phyloP scores from a whole-genome alignment of 2,888 invertebrate genomes.

The Xestobium rufovillosum region DNA sequence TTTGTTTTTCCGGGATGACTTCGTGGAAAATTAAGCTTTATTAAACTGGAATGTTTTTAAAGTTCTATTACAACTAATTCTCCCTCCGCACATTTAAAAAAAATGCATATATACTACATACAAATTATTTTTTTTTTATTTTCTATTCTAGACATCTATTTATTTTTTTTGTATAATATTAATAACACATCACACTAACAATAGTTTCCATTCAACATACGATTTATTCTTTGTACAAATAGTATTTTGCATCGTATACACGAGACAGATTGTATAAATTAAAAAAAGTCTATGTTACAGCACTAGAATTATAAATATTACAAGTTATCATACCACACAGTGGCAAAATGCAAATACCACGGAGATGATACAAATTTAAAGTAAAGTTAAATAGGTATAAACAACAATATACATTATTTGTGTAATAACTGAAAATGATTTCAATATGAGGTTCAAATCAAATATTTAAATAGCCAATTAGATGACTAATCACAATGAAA shows the following conservation, averaged over 20 bases:
- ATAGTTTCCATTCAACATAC: slow-evolving; percentile 27
- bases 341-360: slow-evolving; percentile 1
- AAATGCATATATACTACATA: too few species aligned
- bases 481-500: too few species aligned
- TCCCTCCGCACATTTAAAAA: too few species aligned
- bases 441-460: too few species aligned
- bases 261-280: slow-evolving; percentile 11
- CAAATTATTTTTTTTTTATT: slow-evolving; percentile 7
- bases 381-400: slow-evolving; percentile 1
- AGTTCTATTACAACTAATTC: too few species aligned
- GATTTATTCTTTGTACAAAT: slow-evolving; percentile 36
- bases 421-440: not conserved
- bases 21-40: too few species aligned
- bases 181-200: slow-evolving; percentile 31
- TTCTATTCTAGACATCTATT: slow-evolving; percentile 10
- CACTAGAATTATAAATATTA: slow-evolving; percentile 17
- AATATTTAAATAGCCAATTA: too few species aligned
- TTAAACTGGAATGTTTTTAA: too few species aligned
- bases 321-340: not conserved
- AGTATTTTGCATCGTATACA: slow-evolving; percentile 39
- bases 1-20: too few species aligned
- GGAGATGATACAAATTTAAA: not conserved
- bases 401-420: not conserved
- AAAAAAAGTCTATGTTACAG: slow-evolving; percentile 5
- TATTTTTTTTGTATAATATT: slow-evolving; percentile 10